These are phyloP conservation scores for Cranoglanis bouderius DNA, from an alignment of 2,113 vertebrate genomes.

Conservation along the genomic window DNA sequence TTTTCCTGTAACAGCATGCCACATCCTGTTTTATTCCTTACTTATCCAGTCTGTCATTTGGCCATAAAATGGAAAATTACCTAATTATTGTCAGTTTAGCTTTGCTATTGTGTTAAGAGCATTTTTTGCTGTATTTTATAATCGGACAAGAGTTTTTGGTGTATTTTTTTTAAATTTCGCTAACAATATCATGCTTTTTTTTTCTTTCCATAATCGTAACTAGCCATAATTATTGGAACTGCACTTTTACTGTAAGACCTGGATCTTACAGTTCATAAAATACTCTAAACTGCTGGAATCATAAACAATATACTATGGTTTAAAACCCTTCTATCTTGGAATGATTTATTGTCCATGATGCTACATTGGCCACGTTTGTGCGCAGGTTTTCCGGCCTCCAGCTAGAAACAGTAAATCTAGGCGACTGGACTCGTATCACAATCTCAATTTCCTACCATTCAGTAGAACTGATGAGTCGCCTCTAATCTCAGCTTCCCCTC, in stretches of 20 bases:
- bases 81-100: no score
- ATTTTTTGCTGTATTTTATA: no score
- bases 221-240: background rate
- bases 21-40: background rate
- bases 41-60: no score
- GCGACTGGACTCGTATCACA: background rate
- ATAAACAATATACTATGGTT: background rate
- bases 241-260: background rate
- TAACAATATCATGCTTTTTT: background rate
- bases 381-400: background rate
- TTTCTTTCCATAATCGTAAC: background rate
- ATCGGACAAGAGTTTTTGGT: no score
- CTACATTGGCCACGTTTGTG: background rate
- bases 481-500: conserved; percentile 9
- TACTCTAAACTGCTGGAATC: background rate
- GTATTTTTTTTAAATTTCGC: no score
- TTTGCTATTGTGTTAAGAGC: no score
- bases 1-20: background rate
- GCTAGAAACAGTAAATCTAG: conserved; percentile 8
- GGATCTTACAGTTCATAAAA: background rate
- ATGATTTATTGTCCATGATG: background rate
- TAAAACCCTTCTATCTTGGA: background rate
- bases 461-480: background rate
- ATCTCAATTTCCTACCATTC: conserved; percentile 1
- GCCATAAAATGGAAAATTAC: no score